Evolutionary conservation across 2,797 vertebrate species (phyloP).

Genomic region (Phylloscopus collybita): DNA sequence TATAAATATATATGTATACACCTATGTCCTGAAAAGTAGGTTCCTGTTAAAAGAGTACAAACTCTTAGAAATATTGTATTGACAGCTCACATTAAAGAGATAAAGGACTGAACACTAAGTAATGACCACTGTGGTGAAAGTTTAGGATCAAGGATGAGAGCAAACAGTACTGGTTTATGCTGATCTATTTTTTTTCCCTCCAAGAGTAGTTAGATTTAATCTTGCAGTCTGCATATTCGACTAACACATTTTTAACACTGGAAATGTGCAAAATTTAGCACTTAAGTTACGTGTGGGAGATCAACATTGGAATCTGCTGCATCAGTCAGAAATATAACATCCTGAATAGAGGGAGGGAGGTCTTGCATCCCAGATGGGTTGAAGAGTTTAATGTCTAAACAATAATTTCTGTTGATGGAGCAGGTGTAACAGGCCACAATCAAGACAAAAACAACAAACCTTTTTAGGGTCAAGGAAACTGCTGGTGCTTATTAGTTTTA

Average conservation of each 20-base stretch:
- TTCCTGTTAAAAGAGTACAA: not conserved
- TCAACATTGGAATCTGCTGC: not conserved
- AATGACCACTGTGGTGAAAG: not conserved
- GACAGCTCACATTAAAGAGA: not conserved
- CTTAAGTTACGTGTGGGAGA: not conserved
- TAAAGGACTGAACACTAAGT: not conserved
- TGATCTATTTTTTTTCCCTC: not conserved
- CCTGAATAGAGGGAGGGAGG: not conserved
- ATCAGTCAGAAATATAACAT: slow-evolving; percentile 7
- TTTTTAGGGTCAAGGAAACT: not conserved
- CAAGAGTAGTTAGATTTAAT: not conserved
- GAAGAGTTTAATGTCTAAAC: not conserved
- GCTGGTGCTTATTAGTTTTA: not conserved
- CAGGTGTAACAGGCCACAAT: not conserved
- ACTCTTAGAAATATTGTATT: not conserved
- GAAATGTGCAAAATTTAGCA: slow-evolving; percentile 22
- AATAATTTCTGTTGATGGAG: not conserved
- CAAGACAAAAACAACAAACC: not conserved
- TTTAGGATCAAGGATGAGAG: not conserved
- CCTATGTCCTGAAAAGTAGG: not conserved
- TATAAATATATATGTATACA: rapidly evolving
- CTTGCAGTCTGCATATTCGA: not conserved
- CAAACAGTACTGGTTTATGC: not conserved
- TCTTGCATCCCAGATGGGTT: not conserved
- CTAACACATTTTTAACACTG: not conserved